phyloP scores from a whole-genome alignment of 2,113 vertebrate genomes.

The Calyptomena viridis region DNA sequence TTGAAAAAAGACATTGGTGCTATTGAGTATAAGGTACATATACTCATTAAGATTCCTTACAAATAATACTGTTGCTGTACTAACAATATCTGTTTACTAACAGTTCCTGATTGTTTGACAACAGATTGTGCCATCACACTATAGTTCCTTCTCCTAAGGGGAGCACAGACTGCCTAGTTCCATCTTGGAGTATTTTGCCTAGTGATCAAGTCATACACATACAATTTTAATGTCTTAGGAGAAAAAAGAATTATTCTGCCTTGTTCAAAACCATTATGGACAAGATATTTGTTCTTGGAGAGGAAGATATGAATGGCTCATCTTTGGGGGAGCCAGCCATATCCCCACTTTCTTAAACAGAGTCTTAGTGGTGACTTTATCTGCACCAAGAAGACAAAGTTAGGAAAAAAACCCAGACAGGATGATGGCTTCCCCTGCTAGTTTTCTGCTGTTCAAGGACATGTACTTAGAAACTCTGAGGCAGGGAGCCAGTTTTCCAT shows the following conservation, averaged over 20 bases:
- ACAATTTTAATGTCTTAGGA: background rate
- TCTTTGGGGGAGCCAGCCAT: background rate
- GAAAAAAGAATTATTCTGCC: background rate
- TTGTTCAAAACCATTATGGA: background rate
- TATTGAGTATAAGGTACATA: background rate
- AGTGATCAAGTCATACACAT: background rate
- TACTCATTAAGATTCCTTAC: background rate
- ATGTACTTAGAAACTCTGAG: background rate
- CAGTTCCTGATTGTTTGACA: background rate
- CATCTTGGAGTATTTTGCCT: background rate
- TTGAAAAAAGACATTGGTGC: background rate
- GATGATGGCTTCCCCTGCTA: background rate
- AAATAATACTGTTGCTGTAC: background rate
- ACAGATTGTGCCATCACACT: background rate
- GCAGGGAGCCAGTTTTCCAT: constrained; percentile 33
- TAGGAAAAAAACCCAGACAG: background rate
- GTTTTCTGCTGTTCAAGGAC: constrained; percentile 20
- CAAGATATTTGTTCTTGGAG: background rate
- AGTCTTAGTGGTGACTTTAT: background rate
- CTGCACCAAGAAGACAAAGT: background rate
- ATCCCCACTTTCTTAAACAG: background rate
- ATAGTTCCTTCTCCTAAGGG: background rate
- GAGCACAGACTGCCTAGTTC: background rate
- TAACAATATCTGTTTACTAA: background rate
- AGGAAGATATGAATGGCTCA: background rate